phyloP scores from a whole-genome alignment of 2,113 vertebrate species.

The Phodopus roborovskii region DNA sequence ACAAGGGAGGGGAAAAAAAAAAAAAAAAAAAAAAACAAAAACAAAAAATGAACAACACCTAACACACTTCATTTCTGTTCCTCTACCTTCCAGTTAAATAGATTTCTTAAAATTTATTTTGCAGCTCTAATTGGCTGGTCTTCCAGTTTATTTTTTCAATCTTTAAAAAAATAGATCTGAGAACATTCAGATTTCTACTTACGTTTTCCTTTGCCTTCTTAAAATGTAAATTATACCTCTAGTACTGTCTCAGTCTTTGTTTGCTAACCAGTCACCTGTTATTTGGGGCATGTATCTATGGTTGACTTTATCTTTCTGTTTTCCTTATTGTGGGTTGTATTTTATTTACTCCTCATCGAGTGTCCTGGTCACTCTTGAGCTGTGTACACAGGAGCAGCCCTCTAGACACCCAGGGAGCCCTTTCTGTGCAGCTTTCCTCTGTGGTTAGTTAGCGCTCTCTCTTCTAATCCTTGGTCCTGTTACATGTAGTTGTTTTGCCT shows the following conservation, averaged over 20 bases:
- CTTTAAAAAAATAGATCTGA: conserved; percentile 19
- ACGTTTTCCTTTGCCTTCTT: neutral
- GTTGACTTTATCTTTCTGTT: neutral
- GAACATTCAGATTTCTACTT: neutral
- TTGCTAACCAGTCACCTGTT: neutral
- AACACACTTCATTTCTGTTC: conserved; percentile 29
- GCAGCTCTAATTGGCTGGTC: neutral
- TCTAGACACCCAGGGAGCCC: neutral
- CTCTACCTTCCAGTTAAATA: neutral
- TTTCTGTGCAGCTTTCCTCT: neutral
- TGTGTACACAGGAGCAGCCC: neutral
- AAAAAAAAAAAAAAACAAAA: too few species aligned
- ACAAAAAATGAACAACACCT: neutral
- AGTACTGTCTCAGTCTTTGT: neutral
- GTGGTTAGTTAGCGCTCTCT: neutral
- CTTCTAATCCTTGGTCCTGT: neutral
- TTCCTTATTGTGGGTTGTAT: neutral
- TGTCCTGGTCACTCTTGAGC: neutral
- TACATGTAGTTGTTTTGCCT: neutral
- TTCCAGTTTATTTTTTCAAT: neutral
- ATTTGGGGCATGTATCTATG: neutral
- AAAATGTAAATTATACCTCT: neutral
- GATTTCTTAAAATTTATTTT: neutral
- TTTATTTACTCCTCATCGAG: neutral
- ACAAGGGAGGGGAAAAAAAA: too few species aligned